Conservation (phyloP, 2,888 invertebrate genomes). For the Dendrolimus pini region DNA sequence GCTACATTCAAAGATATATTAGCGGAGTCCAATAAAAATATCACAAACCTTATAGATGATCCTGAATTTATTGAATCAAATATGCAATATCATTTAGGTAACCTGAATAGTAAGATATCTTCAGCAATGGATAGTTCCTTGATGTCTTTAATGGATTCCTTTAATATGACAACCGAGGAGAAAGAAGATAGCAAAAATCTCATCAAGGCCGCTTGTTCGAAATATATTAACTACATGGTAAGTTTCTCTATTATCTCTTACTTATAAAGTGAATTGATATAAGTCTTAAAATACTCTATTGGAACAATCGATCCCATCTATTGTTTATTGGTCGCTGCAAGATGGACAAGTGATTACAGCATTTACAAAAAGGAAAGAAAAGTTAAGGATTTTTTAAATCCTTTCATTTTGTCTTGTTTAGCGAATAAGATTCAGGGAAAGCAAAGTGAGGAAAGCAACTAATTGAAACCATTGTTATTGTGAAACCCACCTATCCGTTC, state of each 20-base stretch:
- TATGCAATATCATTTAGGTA: not conserved
- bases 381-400: too few species aligned
- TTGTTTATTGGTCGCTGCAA: too few species aligned
- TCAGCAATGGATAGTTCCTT: not conserved
- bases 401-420: too few species aligned
- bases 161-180: not conserved
- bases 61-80: not conserved
- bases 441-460: too few species aligned
- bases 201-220: not conserved
- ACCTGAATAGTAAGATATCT: not conserved
- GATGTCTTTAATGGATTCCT: not conserved
- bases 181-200: not conserved
- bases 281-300: too few species aligned
- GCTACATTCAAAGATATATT: not conserved
- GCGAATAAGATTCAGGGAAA: too few species aligned
- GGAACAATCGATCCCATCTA: too few species aligned
- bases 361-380: too few species aligned
- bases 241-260: slow-evolving; percentile 5
- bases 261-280: not conserved
- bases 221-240: slow-evolving; percentile 17
- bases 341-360: too few species aligned
- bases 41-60: not conserved
- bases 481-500: too few species aligned
- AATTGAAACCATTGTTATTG: too few species aligned
- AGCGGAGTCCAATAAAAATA: not conserved